Conservation (phyloP, 1,140 invertebrate genomes). For the Oryctes rhinoceros region DNA sequence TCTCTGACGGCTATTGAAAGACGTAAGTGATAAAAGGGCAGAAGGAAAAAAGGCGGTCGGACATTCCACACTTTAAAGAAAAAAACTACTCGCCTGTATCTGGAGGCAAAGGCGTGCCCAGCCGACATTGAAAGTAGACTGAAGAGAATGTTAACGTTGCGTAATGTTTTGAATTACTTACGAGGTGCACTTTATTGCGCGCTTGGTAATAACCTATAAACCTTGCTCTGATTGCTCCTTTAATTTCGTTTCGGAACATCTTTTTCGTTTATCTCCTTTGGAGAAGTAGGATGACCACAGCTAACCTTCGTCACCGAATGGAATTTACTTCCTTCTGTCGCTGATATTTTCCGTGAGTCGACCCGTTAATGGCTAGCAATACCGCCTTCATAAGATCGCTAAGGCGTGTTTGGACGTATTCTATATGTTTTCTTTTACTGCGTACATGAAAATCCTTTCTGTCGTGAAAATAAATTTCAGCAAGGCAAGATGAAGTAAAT, state of each 20-base stretch:
- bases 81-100: constrained; percentile 30
- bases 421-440: too few species aligned
- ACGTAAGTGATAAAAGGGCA: constrained; percentile 7
- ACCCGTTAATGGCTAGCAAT: too few species aligned
- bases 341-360: too few species aligned
- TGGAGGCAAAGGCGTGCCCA: constrained; percentile 33
- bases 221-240: constrained; percentile 36
- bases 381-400: too few species aligned
- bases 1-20: neutral
- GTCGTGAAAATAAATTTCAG: too few species aligned
- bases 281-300: too few species aligned
- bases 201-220: constrained; percentile 38
- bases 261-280: too few species aligned
- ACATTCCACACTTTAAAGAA: constrained; percentile 34
- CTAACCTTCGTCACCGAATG: too few species aligned
- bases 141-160: constrained; percentile 38
- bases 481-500: too few species aligned
- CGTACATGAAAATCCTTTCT: too few species aligned
- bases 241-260: neutral
- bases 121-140: constrained; percentile 36
- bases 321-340: too few species aligned
- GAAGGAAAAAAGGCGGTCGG: neutral
- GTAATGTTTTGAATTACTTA: constrained; percentile 16
- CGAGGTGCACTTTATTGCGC: neutral
- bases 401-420: too few species aligned